These are phyloP conservation scores for Zoanthus solanderi DNA, from an alignment of 92 coral and sea anemone genomes.

Conservation along the genomic window DNA sequence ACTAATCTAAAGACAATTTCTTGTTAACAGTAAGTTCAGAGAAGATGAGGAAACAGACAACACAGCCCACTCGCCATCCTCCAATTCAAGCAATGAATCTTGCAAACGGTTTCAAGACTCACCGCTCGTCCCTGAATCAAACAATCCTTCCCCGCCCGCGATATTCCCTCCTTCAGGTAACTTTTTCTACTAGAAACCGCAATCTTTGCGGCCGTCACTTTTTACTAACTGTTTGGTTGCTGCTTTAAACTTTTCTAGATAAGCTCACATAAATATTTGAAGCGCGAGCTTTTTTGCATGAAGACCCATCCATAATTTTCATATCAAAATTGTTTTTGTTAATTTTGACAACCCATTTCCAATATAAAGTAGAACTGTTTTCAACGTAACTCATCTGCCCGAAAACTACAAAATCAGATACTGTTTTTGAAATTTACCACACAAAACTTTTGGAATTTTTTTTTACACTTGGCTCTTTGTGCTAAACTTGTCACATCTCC, in stretches of 20 bases:
- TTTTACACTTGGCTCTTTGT: neutral
- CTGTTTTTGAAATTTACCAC: too few relatives aligned
- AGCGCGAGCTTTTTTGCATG: too few relatives aligned
- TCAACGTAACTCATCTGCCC: too few relatives aligned
- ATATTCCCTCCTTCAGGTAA: conserved; percentile 43
- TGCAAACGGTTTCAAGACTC: conserved; percentile 85
- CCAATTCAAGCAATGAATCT: conserved; percentile 77
- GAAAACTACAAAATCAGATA: too few relatives aligned
- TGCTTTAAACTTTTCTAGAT: too few relatives aligned
- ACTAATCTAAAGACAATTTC: neutral
- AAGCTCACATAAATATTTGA: too few relatives aligned
- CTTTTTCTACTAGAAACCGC: neutral
- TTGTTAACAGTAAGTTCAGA: conserved; percentile 64
- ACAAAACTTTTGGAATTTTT: too few relatives aligned
- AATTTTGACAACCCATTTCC: too few relatives aligned
- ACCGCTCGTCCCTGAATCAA: conserved; percentile 79
- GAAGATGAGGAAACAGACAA: conserved; percentile 77
- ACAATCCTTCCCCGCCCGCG: conserved; percentile 73
- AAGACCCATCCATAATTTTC: too few relatives aligned
- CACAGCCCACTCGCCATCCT: conserved; percentile 79
- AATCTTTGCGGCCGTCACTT: neutral
- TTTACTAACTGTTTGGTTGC: too few relatives aligned
- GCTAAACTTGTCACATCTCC: neutral
- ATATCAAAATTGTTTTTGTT: too few relatives aligned
- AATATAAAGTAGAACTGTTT: too few relatives aligned